phyloP scores from a whole-genome alignment of 2,113 vertebrate species.

The Dissostichus mawsoni region DNA sequence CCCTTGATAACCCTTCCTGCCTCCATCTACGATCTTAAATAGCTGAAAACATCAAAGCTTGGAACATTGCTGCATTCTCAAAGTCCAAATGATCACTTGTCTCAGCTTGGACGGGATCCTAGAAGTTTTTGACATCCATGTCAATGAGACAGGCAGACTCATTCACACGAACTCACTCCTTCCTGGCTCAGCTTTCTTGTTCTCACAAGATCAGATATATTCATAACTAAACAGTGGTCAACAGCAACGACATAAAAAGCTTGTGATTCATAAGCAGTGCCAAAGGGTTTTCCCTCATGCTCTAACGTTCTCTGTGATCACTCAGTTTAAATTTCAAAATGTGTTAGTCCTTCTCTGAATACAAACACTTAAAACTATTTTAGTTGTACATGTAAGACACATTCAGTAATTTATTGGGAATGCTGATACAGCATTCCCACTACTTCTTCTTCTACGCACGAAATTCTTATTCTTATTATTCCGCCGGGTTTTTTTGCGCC shows the following conservation, averaged over 20 bases:
- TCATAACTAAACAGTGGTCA: conserved; percentile 75
- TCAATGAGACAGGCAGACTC: conserved; percentile 68
- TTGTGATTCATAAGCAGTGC: conserved; percentile 44
- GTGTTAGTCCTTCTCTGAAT: not conserved
- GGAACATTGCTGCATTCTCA: conserved; percentile 52
- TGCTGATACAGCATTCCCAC: too few relatives aligned
- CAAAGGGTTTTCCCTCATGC: conserved; percentile 56
- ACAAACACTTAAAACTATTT: not conserved
- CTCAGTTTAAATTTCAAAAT: conserved; percentile 3
- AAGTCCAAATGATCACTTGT: conserved; percentile 72
- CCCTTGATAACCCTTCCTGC: conserved; percentile 50
- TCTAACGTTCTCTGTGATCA: not conserved
- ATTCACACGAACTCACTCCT: conserved; percentile 64
- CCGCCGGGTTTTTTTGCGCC: too few relatives aligned
- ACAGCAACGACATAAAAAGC: conserved; percentile 48
- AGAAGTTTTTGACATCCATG: conserved; percentile 71
- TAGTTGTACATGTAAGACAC: not conserved
- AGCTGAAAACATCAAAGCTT: conserved; percentile 65
- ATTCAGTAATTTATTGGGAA: not conserved
- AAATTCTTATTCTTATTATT: too few relatives aligned
- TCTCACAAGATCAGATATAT: conserved; percentile 68
- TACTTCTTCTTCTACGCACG: too few relatives aligned
- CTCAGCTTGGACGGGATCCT: conserved; percentile 73
- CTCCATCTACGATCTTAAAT: conserved; percentile 42
- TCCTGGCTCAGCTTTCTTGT: conserved; percentile 64